Conservation (phyloP, 2,797 vertebrate genomes). For the Silurus lanzhouensis region DNA sequence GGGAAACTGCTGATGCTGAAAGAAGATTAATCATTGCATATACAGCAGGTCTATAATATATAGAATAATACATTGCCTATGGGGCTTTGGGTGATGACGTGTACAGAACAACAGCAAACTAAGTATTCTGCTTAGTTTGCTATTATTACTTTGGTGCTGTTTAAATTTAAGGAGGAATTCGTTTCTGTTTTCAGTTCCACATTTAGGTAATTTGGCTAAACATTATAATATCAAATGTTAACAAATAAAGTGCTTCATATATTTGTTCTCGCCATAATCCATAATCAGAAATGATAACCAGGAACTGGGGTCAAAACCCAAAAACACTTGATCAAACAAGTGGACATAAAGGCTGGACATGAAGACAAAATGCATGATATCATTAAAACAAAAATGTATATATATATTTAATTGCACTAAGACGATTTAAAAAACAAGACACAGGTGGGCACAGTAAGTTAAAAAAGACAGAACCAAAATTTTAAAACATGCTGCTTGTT, state of each 20-base stretch:
- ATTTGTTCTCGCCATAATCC: neutral
- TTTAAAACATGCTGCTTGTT: neutral
- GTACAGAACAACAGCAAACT: constrained; percentile 8
- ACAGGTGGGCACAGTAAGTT: neutral
- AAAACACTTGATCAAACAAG: neutral
- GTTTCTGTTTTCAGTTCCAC: neutral
- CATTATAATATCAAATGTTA: neutral
- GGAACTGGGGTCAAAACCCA: neutral
- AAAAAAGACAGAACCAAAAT: neutral
- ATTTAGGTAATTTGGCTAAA: neutral
- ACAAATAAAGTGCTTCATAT: neutral
- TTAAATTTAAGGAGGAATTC: neutral
- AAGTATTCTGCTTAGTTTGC: constrained; percentile 9
- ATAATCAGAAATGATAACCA: neutral
- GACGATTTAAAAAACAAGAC: neutral
- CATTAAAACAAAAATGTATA: too few relatives aligned
- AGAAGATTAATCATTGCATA: constrained; percentile 32
- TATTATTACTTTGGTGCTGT: neutral
- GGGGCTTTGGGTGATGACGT: neutral
- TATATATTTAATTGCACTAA: too few relatives aligned
- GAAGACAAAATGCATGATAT: neutral
- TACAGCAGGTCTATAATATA: constrained; percentile 14
- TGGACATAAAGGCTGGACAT: neutral
- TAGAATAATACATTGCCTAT: neutral
- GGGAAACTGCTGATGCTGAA: constrained; percentile 24